These are phyloP conservation scores for Microcebus griseorufus DNA, from an alignment of 2,113 vertebrate genomes.

Conservation along the genomic window DNA sequence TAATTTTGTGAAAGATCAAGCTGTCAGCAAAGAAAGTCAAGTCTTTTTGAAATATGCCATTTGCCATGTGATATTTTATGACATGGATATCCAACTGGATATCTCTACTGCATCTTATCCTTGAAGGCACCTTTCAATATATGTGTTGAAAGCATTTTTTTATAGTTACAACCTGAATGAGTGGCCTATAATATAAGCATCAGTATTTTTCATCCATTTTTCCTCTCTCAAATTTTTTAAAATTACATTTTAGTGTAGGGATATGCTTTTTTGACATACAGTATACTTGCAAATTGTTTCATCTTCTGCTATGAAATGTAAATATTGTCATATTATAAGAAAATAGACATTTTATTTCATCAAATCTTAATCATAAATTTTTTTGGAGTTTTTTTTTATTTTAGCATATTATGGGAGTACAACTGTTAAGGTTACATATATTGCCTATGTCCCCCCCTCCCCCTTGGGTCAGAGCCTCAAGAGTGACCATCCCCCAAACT, in stretches of 20 bases:
- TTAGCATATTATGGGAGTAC: too few species aligned
- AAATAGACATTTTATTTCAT: neutral
- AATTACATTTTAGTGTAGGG: neutral
- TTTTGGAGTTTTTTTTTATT: too few species aligned
- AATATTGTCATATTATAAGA: neutral
- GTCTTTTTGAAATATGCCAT: neutral
- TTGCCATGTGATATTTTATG: neutral
- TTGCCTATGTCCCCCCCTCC: too few species aligned
- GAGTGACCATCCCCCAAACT: too few species aligned
- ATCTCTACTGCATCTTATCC: neutral
- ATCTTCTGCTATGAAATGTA: neutral
- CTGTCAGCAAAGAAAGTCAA: neutral
- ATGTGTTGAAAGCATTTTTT: neutral
- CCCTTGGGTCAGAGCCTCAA: too few species aligned
- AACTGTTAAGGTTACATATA: too few species aligned
- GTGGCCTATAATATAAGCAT: neutral
- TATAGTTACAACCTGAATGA: neutral
- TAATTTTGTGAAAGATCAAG: neutral
- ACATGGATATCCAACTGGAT: neutral
- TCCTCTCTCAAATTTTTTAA: neutral
- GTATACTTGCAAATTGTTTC: neutral
- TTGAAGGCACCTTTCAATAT: neutral
- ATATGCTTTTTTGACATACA: neutral
- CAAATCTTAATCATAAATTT: neutral
- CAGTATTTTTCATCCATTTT: neutral